Evolutionary conservation across 2,797 vertebrate species (phyloP), one percentile per base, ranked within the genome.

Genomic region (Chelidonichthys spinosus): DNA sequence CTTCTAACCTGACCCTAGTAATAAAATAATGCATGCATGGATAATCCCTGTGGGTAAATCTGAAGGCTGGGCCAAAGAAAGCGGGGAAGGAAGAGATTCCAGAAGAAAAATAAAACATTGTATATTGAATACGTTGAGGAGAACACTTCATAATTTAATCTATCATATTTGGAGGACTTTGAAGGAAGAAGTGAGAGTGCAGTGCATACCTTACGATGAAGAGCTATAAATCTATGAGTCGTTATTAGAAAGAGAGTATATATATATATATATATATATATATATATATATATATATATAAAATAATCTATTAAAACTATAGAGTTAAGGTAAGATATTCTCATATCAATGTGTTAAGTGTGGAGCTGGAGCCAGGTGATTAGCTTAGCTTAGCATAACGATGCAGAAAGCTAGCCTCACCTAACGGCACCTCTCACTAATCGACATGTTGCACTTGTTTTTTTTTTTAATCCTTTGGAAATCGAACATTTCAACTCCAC

Each of bases 11-110:
- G 2, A 77, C 65, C 63, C 46, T 18, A 0, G 46, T 69, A 35
- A 18, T 64, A 6, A 3, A 66, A 70, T 58, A 81, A 79, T 79
- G 43, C 42, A 53, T 81, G 64, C 69, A 54, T 60, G 62, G 67
- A 70, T 65, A 62, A 63, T 70, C 64, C 67, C 79, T 44, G n/a
- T 0, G 37, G 76, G 71, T 58, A 8, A 25, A 59, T 68, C 13
- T 52, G 46, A 54, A 62, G 35, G 63, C 35, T 7, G 47, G 63
- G 58, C 74, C 63, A 63, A 62, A 56, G 37, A 43, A 40, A 55
- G 43, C 59, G 1, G 11, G 13, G 37, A 40, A 44, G 15, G 32
- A 39, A 15, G 37, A 69, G 18, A 69, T 72, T 49, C 18, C 39
- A 61, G 4, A 0, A 5, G n/a, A 50, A 36, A 3, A 18, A 63